These are phyloP conservation scores for Pholis gunnellus DNA, from an alignment of 2,113 vertebrate species.

Conservation along the genomic window DNA sequence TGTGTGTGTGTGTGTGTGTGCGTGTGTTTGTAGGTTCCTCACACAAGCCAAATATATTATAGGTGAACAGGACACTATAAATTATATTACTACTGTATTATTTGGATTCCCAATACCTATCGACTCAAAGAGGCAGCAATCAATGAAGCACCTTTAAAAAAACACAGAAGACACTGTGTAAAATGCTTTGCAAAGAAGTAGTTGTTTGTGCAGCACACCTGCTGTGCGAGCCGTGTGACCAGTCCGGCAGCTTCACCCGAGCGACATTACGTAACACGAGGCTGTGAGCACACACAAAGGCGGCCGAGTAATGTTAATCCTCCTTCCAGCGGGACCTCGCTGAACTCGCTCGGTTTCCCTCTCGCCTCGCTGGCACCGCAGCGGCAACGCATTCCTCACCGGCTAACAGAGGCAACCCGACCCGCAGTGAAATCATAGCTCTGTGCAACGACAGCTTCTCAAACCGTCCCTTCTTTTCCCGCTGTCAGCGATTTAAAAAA, in stretches of 20 bases:
- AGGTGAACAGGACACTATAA: background rate
- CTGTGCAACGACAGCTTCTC: constrained; percentile 4
- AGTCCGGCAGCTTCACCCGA: constrained; percentile 43
- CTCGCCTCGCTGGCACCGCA: constrained; percentile 48
- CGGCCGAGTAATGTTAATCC: constrained; percentile 73
- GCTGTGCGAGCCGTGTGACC: constrained; percentile 39
- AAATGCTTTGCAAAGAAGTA: background rate
- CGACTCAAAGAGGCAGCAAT: constrained; percentile 15
- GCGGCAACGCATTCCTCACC: constrained; percentile 46
- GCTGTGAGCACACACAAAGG: constrained; percentile 62
- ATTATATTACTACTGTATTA: background rate
- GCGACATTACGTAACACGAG: constrained; percentile 52
- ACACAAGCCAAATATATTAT: background rate
- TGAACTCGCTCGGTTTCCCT: constrained; percentile 55
- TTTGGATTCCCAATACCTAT: constrained; percentile 18
- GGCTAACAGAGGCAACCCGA: background rate
- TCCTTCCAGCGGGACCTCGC: constrained; percentile 49
- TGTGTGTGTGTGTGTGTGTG: background rate
- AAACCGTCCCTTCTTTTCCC: background rate
- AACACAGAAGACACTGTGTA: background rate
- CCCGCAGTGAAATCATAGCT: constrained; percentile 18
- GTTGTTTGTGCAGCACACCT: constrained; percentile 35
- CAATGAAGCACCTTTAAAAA: background rate
- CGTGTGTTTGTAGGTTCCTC: background rate
- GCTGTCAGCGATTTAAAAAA: too few species aligned